Evolutionary conservation across 2,797 vertebrate genomes (phyloP), one percentile per base, ranked within the genome.

Genomic region (Mormyrops boulengeri): DNA sequence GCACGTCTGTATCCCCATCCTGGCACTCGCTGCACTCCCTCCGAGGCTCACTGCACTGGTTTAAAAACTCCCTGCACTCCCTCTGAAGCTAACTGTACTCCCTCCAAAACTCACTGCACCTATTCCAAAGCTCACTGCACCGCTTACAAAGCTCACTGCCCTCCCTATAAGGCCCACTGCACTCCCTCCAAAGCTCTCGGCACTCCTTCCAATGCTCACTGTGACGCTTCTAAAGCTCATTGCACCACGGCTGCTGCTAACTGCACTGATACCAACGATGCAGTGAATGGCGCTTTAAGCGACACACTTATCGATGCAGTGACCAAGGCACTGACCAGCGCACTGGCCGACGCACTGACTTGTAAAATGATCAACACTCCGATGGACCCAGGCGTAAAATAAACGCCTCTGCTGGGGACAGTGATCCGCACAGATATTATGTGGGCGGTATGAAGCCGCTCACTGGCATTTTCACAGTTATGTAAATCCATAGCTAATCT

Each of bases 401-500:
- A 77, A 77, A 38, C 12, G 69, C 69, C 34, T 41, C 69, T 41
- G 69, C 34, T 0, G 5, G 69, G 69, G 34, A 77, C 34, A 9
- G 66, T 86, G 41, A 87, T n/a, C 30, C 52, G 11, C 84, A 49
- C 53, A 88, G 52, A 50, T 80, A 77, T 60, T 30, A 11, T 6
- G 30, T 60, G 66, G 66, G 19, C 6, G 12, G 53, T 34, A 85
- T 89, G 44, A 89, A 89, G 77, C 49, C n/a, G 17, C 57, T 73
- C 41, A 4, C n/a, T 47, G 82, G 49, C 89, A 87, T 69, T 34
- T 87, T 69, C 69, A 80, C 34, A 38, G 60, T 77, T 87, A 77
- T 80, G 89, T 89, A 89, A 88, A 88, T 90, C 38, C 66, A 88
- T 66, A 57, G 26, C 73, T 88, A 47, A 88, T 90, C 34, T 26